Evolutionary conservation across 1,140 invertebrate species (phyloP).

Genomic region (Leguminivora glycinivorella): DNA sequence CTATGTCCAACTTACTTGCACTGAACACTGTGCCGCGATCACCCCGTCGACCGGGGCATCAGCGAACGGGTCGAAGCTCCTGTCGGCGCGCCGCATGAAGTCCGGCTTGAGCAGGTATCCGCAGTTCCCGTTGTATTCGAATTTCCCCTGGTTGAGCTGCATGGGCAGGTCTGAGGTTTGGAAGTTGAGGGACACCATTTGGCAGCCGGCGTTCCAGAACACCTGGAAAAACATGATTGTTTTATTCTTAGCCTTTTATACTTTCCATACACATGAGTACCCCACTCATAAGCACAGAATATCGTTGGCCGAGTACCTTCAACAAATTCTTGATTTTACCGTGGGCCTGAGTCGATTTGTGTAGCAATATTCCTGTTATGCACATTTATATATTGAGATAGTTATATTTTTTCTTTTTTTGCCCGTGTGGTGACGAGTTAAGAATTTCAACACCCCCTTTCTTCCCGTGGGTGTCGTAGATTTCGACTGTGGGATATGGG

Average conservation of each 20-base stretch:
- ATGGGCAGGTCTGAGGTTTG: constrained; percentile 99
- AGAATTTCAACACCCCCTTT: too few relatives aligned
- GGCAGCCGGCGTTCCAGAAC: constrained; percentile 95
- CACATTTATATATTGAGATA: too few relatives aligned
- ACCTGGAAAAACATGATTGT: constrained; percentile 79
- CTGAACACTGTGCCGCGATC: constrained; percentile 98
- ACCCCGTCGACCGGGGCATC: constrained; percentile 99
- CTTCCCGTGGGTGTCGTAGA: too few relatives aligned
- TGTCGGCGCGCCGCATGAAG: constrained; percentile 98
- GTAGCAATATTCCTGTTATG: too few relatives aligned
- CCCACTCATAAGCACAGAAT: too few relatives aligned
- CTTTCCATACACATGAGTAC: too few relatives aligned
- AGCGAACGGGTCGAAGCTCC: constrained; percentile 99
- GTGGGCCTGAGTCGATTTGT: too few relatives aligned
- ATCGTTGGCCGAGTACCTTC: too few relatives aligned
- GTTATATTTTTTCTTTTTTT: too few relatives aligned
- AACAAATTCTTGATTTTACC: too few relatives aligned
- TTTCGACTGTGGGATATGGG: too few relatives aligned
- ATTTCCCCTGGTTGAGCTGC: constrained; percentile 99
- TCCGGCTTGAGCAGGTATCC: constrained; percentile 99
- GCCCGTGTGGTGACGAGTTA: too few relatives aligned
- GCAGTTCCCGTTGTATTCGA: constrained; percentile 98
- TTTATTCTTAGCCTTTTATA: not conserved
- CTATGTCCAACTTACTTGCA: constrained; percentile 84
- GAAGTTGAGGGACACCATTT: constrained; percentile 99